Conservation (phyloP, 2,113 vertebrate species). For the Mesembrinibis cayennensis region DNA sequence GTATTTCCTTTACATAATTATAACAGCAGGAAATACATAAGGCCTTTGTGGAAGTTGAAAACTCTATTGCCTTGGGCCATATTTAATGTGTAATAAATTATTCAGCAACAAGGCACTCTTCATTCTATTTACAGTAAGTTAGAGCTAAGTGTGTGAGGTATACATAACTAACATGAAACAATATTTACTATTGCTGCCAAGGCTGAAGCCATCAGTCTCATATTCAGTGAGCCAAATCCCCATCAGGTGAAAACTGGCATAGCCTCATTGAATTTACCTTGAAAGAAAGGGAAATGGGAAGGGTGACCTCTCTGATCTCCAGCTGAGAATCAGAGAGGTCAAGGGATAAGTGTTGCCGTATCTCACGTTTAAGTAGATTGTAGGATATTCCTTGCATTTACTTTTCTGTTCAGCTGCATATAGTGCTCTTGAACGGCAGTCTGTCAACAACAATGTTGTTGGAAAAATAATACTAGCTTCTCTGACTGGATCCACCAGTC, state of each 20-base stretch:
- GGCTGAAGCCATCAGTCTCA: slow-evolving; percentile 26
- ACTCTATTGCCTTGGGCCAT: slow-evolving; percentile 61
- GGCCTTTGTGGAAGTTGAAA: slow-evolving; percentile 68
- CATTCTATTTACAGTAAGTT: slow-evolving; percentile 72
- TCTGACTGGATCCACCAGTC: background rate
- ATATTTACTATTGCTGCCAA: background rate
- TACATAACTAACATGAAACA: slow-evolving; percentile 41
- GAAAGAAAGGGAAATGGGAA: background rate
- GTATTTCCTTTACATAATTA: slow-evolving; percentile 70
- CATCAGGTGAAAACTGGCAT: background rate
- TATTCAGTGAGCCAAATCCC: background rate
- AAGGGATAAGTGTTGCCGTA: background rate
- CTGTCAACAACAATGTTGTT: background rate
- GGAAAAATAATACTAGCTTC: background rate
- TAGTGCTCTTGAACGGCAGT: background rate
- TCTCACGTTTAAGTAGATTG: background rate
- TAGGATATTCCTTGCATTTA: background rate
- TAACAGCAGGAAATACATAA: slow-evolving; percentile 54
- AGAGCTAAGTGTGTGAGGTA: slow-evolving; percentile 52
- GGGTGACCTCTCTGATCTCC: background rate
- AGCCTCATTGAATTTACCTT: background rate
- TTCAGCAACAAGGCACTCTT: slow-evolving; percentile 65
- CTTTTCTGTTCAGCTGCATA: background rate
- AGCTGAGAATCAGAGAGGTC: background rate
- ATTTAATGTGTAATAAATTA: slow-evolving; percentile 77